Evolutionary conservation across 2,797 vertebrate genomes (phyloP).

Genomic region (Poeciliopsis turneri): DNA sequence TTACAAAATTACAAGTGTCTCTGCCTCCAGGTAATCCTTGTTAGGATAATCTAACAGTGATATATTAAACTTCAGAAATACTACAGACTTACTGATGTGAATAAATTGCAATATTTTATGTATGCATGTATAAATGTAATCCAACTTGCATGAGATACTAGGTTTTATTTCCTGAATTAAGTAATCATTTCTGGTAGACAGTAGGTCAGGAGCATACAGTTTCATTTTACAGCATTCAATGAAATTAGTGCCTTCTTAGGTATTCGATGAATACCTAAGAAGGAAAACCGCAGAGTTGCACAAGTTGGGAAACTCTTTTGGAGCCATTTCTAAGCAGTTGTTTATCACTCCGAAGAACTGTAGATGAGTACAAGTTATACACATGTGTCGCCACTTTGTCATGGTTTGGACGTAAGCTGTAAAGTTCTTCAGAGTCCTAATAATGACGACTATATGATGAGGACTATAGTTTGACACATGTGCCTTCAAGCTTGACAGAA

Average conservation of each 20-base stretch:
- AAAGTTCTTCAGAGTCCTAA: not conserved
- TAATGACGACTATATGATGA: not conserved
- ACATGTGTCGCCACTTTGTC: not conserved
- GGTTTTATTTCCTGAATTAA: not conserved
- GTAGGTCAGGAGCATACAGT: not conserved
- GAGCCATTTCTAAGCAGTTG: not conserved
- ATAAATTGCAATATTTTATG: not conserved
- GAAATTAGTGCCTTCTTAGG: too few species aligned
- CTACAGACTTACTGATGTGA: not conserved
- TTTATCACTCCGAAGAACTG: not conserved
- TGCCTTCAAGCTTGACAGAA: not conserved
- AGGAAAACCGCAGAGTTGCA: not conserved
- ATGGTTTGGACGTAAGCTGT: not conserved
- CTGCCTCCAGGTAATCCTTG: not conserved
- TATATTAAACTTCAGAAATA: not conserved
- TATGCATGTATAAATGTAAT: not conserved
- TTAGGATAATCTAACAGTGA: not conserved
- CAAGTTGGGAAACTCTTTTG: not conserved
- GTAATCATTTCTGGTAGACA: not conserved
- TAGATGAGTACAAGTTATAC: not conserved
- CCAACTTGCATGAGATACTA: not conserved
- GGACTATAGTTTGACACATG: not conserved
- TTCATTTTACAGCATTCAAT: not conserved
- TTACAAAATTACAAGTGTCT: not conserved
- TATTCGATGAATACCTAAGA: not conserved